Conservation (phyloP, 2,113 vertebrate genomes). For the Rutilus rutilus region DNA sequence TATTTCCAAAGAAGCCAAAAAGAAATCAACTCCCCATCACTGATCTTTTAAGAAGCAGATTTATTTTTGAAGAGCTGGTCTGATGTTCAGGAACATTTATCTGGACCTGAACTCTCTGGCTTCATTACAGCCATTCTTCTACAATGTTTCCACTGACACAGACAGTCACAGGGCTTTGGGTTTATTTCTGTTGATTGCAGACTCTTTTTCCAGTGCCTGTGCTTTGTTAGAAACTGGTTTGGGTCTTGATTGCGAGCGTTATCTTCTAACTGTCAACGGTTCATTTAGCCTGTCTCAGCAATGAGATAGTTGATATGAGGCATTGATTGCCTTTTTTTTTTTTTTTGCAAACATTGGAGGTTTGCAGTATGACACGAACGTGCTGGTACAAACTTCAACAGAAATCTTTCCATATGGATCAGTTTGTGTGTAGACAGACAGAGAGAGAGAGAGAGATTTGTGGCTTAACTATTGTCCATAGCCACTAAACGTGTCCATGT, state of each 20-base stretch:
- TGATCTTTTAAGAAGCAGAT: not conserved
- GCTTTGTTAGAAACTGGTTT: slow-evolving; percentile 69
- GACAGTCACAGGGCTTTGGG: slow-evolving; percentile 53
- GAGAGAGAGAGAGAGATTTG: slow-evolving; percentile 43
- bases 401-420: slow-evolving; percentile 74
- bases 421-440: slow-evolving; percentile 58
- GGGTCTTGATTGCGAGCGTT: slow-evolving; percentile 70
- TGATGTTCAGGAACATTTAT: not conserved
- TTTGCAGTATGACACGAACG: slow-evolving; percentile 70
- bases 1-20: not conserved
- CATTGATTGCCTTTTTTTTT: slow-evolving; percentile 72
- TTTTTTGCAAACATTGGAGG: slow-evolving; percentile 59
- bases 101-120: slow-evolving; percentile 29
- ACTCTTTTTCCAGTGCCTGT: slow-evolving; percentile 61
- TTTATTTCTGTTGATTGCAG: slow-evolving; percentile 58
- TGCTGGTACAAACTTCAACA: slow-evolving; percentile 70
- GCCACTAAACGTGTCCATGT: slow-evolving; percentile 46
- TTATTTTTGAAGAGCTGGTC: not conserved
- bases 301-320: slow-evolving; percentile 73
- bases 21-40: not conserved
- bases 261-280: slow-evolving; percentile 63
- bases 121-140: slow-evolving; percentile 52
- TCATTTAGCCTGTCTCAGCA: slow-evolving; percentile 67
- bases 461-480: slow-evolving; percentile 35
- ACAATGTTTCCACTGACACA: slow-evolving; percentile 58